These are phyloP conservation scores for Chloroclystis v-ata DNA, from an alignment of 2,888 invertebrate species.

Conservation along the genomic window DNA sequence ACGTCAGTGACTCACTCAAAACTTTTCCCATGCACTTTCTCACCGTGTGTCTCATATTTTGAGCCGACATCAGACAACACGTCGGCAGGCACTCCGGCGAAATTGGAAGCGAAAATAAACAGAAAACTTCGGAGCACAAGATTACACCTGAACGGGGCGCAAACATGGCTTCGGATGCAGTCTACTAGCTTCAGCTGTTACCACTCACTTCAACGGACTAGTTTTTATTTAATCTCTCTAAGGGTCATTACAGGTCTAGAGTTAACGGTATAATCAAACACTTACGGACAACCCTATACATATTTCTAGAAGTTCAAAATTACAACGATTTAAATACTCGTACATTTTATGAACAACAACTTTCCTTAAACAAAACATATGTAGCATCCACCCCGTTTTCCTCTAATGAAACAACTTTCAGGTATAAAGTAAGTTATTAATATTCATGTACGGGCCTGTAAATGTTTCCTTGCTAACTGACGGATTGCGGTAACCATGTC, in stretches of 20 bases:
- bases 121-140: slow-evolving; percentile 62
- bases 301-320: too few species aligned
- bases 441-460: slow-evolving; percentile 69
- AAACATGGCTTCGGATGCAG: slow-evolving; percentile 53
- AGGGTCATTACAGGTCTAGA: too few species aligned
- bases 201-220: slow-evolving; percentile 4
- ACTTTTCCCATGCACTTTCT: too few species aligned
- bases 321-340: too few species aligned
- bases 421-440: slow-evolving; percentile 67
- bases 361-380: too few species aligned
- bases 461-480: slow-evolving; percentile 64
- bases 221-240: not conserved
- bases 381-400: too few species aligned
- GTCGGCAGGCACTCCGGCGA: slow-evolving; percentile 69
- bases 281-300: too few species aligned
- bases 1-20: too few species aligned
- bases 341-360: too few species aligned
- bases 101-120: slow-evolving; percentile 76
- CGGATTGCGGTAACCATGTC: slow-evolving; percentile 73
- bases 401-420: slow-evolving; percentile 74
- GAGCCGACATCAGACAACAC: slow-evolving; percentile 70
- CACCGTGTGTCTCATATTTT: slow-evolving; percentile 42
- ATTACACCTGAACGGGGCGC: slow-evolving; percentile 58
- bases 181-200: slow-evolving; percentile 16
- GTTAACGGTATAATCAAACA: too few species aligned